phyloP scores from a whole-genome alignment of 2,113 vertebrate species.

The Rhinolophus sinicus region DNA sequence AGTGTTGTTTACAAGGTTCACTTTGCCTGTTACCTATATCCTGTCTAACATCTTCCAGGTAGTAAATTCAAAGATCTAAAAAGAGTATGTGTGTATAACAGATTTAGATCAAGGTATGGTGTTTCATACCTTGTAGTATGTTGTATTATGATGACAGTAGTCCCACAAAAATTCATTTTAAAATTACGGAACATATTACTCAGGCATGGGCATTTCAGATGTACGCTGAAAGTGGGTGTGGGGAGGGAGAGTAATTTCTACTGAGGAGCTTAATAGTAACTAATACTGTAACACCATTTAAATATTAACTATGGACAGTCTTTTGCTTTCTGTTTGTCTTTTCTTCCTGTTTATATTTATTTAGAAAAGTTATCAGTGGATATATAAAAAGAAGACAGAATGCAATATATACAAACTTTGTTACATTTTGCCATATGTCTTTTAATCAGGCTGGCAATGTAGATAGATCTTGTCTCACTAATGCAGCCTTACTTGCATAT shows the following conservation, averaged over 20 bases:
- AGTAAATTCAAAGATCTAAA: slow-evolving; percentile 16
- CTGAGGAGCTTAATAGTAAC: not conserved
- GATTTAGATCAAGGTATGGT: not conserved
- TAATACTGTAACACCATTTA: not conserved
- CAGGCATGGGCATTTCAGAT: not conserved
- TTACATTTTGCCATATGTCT: not conserved
- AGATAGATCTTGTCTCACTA: not conserved
- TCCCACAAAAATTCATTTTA: slow-evolving; percentile 2
- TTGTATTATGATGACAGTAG: not conserved
- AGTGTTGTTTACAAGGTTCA: slow-evolving; percentile 11
- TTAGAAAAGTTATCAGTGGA: not conserved
- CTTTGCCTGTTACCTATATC: not conserved
- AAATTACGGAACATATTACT: not conserved
- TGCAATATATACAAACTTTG: not conserved
- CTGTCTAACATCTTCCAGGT: not conserved
- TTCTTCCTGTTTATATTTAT: not conserved
- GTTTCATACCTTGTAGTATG: not conserved
- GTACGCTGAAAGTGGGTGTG: not conserved
- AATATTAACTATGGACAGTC: not conserved
- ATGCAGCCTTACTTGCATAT: not conserved
- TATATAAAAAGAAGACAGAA: not conserved
- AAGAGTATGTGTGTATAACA: not conserved
- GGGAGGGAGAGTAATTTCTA: not conserved
- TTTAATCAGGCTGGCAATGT: not conserved
- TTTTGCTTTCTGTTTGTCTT: slow-evolving; percentile 5